Evolutionary conservation across 2,797 vertebrate species (phyloP).

Genomic region (Peromyscus melanophrys): DNA sequence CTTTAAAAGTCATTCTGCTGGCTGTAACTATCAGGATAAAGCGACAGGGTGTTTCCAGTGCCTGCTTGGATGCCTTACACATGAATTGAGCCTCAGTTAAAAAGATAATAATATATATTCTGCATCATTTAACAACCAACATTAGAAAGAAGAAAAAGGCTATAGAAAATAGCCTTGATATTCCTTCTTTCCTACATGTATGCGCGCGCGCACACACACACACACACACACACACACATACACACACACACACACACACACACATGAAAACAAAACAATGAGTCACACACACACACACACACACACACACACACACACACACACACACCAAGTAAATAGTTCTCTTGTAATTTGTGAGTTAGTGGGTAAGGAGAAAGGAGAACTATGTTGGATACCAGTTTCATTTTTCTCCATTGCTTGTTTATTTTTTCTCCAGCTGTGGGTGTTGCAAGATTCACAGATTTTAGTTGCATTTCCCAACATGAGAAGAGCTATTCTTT

Average conservation of each 20-base stretch:
- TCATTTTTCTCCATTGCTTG: conserved; percentile 55
- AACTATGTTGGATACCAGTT: background rate
- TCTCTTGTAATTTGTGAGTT: conserved; percentile 11
- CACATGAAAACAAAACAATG: too few species aligned
- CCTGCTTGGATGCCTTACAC: background rate
- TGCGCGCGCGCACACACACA: background rate
- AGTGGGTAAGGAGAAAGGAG: background rate
- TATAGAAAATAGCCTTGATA: conserved; percentile 26
- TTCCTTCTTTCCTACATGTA: background rate
- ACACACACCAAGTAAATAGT: background rate
- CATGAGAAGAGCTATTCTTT: conserved; percentile 65
- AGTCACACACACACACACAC: background rate
- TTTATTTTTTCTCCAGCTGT: background rate
- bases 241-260: background rate
- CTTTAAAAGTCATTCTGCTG: conserved; percentile 58
- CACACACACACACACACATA: background rate
- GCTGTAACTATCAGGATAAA: conserved; percentile 3
- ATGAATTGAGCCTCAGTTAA: conserved; percentile 33
- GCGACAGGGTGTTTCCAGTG: background rate
- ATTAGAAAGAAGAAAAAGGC: conserved; percentile 64
- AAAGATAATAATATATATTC: conserved; percentile 42
- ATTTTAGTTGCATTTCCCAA: conserved; percentile 65
- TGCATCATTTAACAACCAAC: background rate
- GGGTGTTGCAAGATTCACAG: background rate
- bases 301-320: background rate